A percentile compares a stretch with the other conserved stretches of the same genome.
These are phyloP conservation scores for Zaprionus ornatus DNA, from an alignment of 1,140 invertebrate genomes.

Conservation along the genomic window DNA sequence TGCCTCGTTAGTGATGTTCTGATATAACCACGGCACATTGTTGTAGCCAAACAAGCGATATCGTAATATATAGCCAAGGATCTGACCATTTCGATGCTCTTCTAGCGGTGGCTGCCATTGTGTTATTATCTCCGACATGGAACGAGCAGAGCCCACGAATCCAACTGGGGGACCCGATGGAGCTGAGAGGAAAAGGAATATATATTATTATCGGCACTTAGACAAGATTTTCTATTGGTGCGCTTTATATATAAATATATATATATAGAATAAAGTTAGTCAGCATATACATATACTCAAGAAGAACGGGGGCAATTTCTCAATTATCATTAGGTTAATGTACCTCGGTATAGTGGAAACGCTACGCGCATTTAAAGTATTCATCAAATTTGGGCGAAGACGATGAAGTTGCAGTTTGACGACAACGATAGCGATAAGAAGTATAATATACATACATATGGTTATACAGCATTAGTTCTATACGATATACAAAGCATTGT, in stretches of 20 bases:
- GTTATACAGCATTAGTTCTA: constrained; percentile 71
- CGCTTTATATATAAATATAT: background rate
- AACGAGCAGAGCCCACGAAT: constrained; percentile 95
- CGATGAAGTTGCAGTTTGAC: constrained; percentile 59
- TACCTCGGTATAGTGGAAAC: constrained; percentile 84
- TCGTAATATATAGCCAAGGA: constrained; percentile 95
- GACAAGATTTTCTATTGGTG: background rate
- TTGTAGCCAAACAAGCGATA: constrained; percentile 96
- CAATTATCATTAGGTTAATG: constrained; percentile 28
- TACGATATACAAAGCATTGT: background rate
- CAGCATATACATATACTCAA: background rate
- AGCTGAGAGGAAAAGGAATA: constrained; percentile 85
- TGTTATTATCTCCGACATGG: constrained; percentile 97
- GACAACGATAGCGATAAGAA: constrained; percentile 74
- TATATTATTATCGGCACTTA: background rate
- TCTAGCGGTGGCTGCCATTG: constrained; percentile 98
- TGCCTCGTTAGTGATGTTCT: constrained; percentile 96
- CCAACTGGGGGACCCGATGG: constrained; percentile 95
- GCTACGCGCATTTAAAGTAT: constrained; percentile 58
- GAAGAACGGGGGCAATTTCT: background rate
- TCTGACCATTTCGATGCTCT: constrained; percentile 96
- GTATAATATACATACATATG: constrained; percentile 66
- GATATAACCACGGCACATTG: constrained; percentile 93
- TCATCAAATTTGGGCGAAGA: constrained; percentile 54
- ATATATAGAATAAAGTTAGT: background rate